Percentiles rank a stretch among this genome's conserved stretches.
Conservation (phyloP, 2,113 vertebrate genomes). For the Bubo bubo region DNA sequence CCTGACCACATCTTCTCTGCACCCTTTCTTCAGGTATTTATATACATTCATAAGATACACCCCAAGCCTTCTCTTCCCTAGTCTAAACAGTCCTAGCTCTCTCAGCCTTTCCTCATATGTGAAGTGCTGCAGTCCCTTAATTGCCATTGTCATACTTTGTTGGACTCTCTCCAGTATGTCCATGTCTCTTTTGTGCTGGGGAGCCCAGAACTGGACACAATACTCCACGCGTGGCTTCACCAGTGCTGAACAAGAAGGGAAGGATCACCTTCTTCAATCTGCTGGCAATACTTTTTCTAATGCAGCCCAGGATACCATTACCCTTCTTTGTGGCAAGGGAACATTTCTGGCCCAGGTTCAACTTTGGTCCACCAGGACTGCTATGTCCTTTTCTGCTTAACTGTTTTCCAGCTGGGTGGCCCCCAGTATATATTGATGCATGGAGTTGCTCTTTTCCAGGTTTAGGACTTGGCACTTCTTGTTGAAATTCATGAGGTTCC, state of each 20-base stretch:
- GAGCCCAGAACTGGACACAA: neutral
- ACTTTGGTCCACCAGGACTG: neutral
- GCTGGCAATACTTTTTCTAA: neutral
- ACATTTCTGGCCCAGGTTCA: neutral
- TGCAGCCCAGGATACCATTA: neutral
- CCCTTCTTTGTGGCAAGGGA: neutral
- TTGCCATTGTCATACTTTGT: neutral
- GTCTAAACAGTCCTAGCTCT: neutral
- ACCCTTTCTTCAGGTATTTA: neutral
- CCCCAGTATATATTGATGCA: neutral
- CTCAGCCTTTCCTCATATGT: neutral
- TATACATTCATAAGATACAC: neutral
- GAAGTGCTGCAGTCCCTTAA: neutral
- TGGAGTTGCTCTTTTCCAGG: neutral
- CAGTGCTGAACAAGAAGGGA: neutral
- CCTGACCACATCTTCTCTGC: neutral
- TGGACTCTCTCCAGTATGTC: neutral
- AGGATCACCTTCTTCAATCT: fast-evolving
- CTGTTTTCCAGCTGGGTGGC: neutral
- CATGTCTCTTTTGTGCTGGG: neutral
- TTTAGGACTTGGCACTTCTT: neutral
- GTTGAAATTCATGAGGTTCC: neutral
- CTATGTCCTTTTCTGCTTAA: neutral
- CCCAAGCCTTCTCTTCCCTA: neutral
- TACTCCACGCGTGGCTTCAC: neutral